These are phyloP conservation scores for Pantherophis guttatus DNA, from an alignment of 2,113 vertebrate genomes.

Conservation along the genomic window DNA sequence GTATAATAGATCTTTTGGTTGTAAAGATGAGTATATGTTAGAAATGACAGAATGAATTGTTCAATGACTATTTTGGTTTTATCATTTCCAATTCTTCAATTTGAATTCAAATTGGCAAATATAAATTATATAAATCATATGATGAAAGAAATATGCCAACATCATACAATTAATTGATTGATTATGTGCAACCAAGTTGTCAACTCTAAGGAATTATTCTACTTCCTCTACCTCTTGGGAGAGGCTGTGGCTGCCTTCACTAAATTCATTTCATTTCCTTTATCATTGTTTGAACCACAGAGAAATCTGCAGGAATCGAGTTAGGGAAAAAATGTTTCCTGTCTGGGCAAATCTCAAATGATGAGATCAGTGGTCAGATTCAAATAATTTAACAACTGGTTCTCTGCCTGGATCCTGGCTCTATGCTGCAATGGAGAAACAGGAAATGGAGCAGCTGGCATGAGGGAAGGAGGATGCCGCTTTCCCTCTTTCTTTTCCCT, in stretches of 20 bases:
- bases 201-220: neutral
- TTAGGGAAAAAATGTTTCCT: neutral
- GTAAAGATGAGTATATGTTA: neutral
- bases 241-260: neutral
- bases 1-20: neutral
- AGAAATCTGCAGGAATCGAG: neutral
- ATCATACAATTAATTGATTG: neutral
- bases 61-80: neutral
- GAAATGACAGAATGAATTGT: neutral
- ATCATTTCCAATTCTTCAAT: neutral
- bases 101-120: neutral
- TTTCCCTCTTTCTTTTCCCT: too few relatives aligned
- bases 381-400: too few relatives aligned
- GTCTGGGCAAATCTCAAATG: neutral
- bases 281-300: neutral
- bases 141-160: neutral
- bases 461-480: too few relatives aligned
- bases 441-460: too few relatives aligned
- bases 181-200: neutral
- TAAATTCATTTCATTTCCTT: neutral
- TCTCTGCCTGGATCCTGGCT: too few relatives aligned
- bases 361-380: neutral
- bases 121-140: neutral
- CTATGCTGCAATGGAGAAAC: too few relatives aligned
- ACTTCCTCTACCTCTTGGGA: neutral